phyloP scores from a whole-genome alignment of 1,140 invertebrate species.

The Drosophila busckii region DNA sequence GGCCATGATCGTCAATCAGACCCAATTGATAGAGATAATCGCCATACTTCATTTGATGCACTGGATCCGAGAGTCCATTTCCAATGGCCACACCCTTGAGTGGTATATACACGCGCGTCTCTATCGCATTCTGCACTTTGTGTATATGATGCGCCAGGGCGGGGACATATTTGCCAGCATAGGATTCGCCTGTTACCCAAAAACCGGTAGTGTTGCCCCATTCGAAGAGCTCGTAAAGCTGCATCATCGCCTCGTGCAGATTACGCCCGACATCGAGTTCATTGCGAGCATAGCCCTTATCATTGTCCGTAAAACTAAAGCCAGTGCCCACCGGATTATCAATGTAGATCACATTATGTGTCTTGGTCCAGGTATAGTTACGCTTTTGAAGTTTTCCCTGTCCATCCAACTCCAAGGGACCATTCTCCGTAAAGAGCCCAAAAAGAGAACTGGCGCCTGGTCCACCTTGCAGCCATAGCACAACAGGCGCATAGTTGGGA shows the following conservation, averaged over 20 bases:
- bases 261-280: slow-evolving; percentile 85
- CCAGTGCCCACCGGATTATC: slow-evolving; percentile 93
- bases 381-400: slow-evolving; percentile 81
- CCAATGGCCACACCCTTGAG: slow-evolving; percentile 90
- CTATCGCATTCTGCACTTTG: slow-evolving; percentile 80
- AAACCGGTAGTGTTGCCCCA: slow-evolving; percentile 84
- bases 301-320: slow-evolving; percentile 86
- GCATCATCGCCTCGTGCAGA: slow-evolving; percentile 83
- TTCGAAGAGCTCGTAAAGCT: slow-evolving; percentile 88
- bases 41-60: slow-evolving; percentile 88
- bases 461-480: slow-evolving; percentile 92
- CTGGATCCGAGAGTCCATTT: slow-evolving; percentile 90
- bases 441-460: slow-evolving; percentile 90
- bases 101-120: slow-evolving; percentile 80
- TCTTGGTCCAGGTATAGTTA: slow-evolving; percentile 86
- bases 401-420: slow-evolving; percentile 85
- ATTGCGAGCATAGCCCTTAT: slow-evolving; percentile 83
- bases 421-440: slow-evolving; percentile 90
- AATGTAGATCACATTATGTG: slow-evolving; percentile 89
- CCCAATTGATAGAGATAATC: slow-evolving; percentile 91
- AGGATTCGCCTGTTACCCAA: slow-evolving; percentile 92
- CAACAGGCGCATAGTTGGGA: slow-evolving; percentile 82
- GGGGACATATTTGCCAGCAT: slow-evolving; percentile 92
- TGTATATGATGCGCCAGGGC: slow-evolving; percentile 88
- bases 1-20: slow-evolving; percentile 85